Conservation (phyloP, 2,113 vertebrate genomes). For the Acanthochromis polyacanthus region DNA sequence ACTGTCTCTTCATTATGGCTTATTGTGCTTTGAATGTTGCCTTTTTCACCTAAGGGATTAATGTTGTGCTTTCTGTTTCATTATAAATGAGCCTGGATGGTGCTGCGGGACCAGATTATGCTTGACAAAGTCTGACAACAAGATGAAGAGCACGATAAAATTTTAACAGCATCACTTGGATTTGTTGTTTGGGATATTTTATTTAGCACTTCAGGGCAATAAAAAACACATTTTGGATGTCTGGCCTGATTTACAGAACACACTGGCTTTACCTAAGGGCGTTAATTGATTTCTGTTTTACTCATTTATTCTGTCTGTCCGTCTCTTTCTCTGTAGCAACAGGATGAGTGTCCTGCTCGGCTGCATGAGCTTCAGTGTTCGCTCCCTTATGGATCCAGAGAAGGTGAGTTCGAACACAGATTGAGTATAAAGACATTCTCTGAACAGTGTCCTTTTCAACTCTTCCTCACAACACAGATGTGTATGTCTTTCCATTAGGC, state of each 20-base stretch:
- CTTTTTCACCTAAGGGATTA: background rate
- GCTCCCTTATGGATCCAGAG: conserved; percentile 86
- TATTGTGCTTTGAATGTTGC: background rate
- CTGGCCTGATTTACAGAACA: conserved; percentile 25
- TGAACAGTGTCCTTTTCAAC: conserved; percentile 37
- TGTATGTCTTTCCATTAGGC: conserved; percentile 45
- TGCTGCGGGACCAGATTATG: background rate
- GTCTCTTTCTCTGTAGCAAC: conserved; percentile 36
- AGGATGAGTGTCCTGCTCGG: conserved; percentile 87
- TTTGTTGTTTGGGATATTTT: conserved; percentile 9
- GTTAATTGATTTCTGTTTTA: conserved; percentile 35
- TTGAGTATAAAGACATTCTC: conserved; percentile 24
- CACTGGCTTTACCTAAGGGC: conserved; percentile 7
- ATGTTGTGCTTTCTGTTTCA: background rate
- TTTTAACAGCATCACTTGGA: background rate
- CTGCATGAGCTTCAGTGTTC: conserved; percentile 94
- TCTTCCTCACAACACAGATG: background rate
- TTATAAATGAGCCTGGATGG: conserved; percentile 6
- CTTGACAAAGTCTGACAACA: conserved; percentile 9
- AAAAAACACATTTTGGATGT: conserved; percentile 28
- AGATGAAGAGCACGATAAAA: conserved; percentile 13
- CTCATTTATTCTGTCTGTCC: conserved; percentile 33
- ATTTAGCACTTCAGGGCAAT: conserved; percentile 5
- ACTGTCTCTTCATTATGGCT: conserved; percentile 16
- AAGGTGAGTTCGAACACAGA: conserved; percentile 83